phyloP scores from a whole-genome alignment of 2,113 vertebrate species.

The Vulpes lagopus region DNA sequence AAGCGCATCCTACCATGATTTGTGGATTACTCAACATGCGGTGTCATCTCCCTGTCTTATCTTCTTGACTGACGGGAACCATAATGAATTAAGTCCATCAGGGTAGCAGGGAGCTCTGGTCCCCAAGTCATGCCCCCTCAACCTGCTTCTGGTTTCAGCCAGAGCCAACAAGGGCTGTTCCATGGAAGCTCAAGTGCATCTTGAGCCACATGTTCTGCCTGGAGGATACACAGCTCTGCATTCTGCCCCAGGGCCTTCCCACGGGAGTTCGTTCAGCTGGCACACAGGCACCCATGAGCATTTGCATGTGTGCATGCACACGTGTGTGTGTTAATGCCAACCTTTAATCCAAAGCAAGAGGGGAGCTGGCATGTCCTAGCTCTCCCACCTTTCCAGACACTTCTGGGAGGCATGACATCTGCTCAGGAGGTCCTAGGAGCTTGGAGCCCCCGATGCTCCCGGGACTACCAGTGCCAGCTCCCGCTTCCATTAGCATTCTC shows the following conservation, averaged over 20 bases:
- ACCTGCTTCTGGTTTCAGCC: background rate
- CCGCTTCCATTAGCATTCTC: background rate
- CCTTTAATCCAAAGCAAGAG: background rate
- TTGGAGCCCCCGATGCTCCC: rapidly evolving
- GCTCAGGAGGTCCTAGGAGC: background rate
- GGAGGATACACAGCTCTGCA: background rate
- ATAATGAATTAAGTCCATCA: background rate
- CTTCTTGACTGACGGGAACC: background rate
- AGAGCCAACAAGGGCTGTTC: background rate
- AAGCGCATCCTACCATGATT: background rate
- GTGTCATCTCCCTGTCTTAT: background rate
- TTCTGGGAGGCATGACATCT: background rate
- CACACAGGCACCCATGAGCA: background rate
- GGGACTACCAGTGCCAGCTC: rapidly evolving
- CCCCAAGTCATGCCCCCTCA: background rate
- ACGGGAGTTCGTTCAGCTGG: background rate
- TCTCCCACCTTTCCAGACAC: background rate
- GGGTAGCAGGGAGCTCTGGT: background rate
- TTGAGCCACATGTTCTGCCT: background rate
- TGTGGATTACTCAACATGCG: background rate
- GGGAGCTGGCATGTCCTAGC: too few species aligned
- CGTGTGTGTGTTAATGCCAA: rapidly evolving
- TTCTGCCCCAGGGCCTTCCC: background rate
- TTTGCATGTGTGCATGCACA: background rate
- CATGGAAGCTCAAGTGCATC: background rate